A percentile compares a stretch with the other conserved stretches of the same genome.
Conservation (phyloP, 2,888 invertebrate species). For the Alloscopus bannaensis region DNA sequence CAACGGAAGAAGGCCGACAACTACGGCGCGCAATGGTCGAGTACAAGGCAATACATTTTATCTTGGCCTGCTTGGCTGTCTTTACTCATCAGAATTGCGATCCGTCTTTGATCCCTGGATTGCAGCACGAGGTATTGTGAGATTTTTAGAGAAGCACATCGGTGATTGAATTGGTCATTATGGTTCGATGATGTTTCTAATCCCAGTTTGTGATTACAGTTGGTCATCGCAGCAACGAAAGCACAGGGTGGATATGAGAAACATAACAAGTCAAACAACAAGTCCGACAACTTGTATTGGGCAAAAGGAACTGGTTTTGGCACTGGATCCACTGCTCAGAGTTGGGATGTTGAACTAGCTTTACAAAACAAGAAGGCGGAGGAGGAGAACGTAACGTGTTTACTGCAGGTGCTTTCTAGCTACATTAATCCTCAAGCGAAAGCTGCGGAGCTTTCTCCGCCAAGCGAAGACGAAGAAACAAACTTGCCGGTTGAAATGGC, state of each 20-base stretch:
- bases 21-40: conserved; percentile 87
- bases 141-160: neutral
- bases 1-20: conserved; percentile 85
- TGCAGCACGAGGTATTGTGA: conserved; percentile 75
- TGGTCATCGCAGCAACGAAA: conserved; percentile 74
- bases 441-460: conserved; percentile 44
- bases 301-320: conserved; percentile 98
- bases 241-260: conserved; percentile 74
- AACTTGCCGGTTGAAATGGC: conserved; percentile 83
- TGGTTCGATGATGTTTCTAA: too few species aligned
- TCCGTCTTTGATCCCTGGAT: conserved; percentile 74
- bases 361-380: conserved; percentile 90
- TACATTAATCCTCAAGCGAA: conserved; percentile 84
- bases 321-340: conserved; percentile 95
- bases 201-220: conserved; percentile 24
- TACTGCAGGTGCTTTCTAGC: conserved; percentile 88
- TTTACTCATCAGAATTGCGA: conserved; percentile 81
- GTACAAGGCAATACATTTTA: conserved; percentile 88
- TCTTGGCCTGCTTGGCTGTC: conserved; percentile 91
- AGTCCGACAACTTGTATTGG: conserved; percentile 91
- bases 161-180: conserved; percentile 3
- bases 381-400: conserved; percentile 94
- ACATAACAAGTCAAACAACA: conserved; percentile 79
- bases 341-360: conserved; percentile 98
- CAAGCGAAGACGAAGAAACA: conserved; percentile 17